Base-by-base conservation (phyloP, 2,888 invertebrate species). In the Volucella bombylans region DNA sequence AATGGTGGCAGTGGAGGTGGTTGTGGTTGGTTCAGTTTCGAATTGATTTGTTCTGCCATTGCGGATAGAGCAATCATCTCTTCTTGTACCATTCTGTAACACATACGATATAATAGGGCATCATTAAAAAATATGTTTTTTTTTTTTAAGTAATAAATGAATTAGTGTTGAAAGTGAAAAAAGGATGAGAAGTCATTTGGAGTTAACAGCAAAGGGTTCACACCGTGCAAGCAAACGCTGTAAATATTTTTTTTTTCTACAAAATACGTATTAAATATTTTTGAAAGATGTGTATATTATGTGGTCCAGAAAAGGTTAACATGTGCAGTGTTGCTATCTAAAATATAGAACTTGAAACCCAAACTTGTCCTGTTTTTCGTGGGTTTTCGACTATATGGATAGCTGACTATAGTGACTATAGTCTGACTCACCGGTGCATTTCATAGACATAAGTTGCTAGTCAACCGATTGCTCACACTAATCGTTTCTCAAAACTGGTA, bases 11-110 rank as follows among this genome's bases (percentile, higher is more conserved):
- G 50, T 79, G 86, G 86, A 31, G 86, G 87, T 31, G 87, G 87
- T 47, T 81, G 57, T 50, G 87, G 86, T 76, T 87, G 86, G 73
- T 87, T 87, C 8, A 95, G 91, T 86, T 94, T 94, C 0, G 94
- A 93, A 89, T 95, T 95, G 59, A 95, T 92, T 88, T 95, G 95
- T 89, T 95, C 95, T 0, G 95, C 95, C 93, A 95, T 95, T 88
- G 95, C 94, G 1, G 95, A 94, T n/a, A 96, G 90, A 0, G 94
- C 94, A 2, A 94, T 94, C 61, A 95, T 94, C 92, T 95, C 95
- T 88, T 94, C 94, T 89, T 95, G 93, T 0, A 94, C 95, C 87
- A 94, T 93, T 88, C 94, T 95, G 90, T 71, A 93, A 93, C n/a
- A 57, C 14, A 67, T 6, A 50, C 14, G 14, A 14, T 31, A 50